Percentiles rank a stretch among this genome's conserved stretches.
Evolutionary conservation across 2,113 vertebrate species (phyloP).

Genomic region (Cacatua alba): DNA sequence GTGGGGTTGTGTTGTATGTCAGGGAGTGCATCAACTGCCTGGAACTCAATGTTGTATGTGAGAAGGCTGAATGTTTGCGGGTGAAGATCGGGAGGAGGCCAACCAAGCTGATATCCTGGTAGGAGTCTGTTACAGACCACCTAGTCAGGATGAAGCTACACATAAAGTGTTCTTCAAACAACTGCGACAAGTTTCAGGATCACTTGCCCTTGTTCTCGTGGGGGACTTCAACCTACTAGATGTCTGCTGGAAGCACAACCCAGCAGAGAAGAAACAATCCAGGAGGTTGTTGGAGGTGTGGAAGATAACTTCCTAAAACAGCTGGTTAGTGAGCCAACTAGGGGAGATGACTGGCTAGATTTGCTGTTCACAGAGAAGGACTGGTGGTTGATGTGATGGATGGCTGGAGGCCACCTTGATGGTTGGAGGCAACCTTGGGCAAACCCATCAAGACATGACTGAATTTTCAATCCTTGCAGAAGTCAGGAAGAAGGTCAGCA

Average conservation of each 20-base stretch:
- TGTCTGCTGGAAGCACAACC: background rate
- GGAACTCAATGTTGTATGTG: background rate
- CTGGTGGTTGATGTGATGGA: too few species aligned
- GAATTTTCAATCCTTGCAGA: too few species aligned
- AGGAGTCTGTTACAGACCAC: background rate
- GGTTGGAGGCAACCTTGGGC: too few species aligned
- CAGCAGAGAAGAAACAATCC: background rate
- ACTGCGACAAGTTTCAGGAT: background rate
- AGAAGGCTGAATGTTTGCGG: background rate
- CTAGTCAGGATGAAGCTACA: background rate
- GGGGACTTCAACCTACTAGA: background rate
- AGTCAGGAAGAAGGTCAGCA: too few species aligned
- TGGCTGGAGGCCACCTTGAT: too few species aligned
- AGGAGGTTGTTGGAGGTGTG: background rate
- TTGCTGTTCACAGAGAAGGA: too few species aligned
- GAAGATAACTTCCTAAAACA: too few species aligned
- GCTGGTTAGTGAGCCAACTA: too few species aligned
- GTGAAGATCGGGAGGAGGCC: background rate
- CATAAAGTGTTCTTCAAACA: background rate
- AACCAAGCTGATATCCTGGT: background rate
- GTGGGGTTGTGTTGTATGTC: background rate
- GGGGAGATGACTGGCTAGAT: too few species aligned
- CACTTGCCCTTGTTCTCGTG: background rate
- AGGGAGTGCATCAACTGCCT: background rate
- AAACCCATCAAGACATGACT: too few species aligned